phyloP scores from a whole-genome alignment of 2,113 vertebrate species.

The Oreochromis spilurus region DNA sequence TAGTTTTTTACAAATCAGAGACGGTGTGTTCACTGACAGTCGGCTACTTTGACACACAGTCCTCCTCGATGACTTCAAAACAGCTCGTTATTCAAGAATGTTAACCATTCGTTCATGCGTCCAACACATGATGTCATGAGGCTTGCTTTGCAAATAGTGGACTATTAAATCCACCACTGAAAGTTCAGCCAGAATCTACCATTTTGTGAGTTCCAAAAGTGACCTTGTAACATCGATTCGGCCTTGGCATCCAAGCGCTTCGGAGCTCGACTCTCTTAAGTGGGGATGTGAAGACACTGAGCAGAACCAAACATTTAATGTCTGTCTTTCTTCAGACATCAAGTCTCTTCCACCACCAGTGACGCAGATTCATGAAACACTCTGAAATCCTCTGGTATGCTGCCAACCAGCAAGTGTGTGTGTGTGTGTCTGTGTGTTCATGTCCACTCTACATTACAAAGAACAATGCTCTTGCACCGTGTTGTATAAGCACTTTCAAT shows the following conservation, averaged over 20 bases:
- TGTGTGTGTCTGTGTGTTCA: not conserved
- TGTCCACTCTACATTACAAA: not conserved
- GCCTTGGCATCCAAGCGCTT: not conserved
- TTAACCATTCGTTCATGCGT: not conserved
- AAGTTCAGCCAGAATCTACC: conserved; percentile 9
- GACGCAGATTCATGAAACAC: conserved; percentile 40
- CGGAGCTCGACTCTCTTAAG: not conserved
- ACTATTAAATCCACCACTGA: conserved; percentile 15
- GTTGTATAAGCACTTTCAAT: not conserved
- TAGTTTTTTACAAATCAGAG: conserved; percentile 15
- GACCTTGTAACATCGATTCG: not conserved
- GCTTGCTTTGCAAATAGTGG: conserved; percentile 28
- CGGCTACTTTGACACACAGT: not conserved
- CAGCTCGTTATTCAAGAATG: conserved; percentile 46
- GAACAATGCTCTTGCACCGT: not conserved
- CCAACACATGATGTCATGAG: conserved; percentile 46
- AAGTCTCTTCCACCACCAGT: conserved; percentile 22
- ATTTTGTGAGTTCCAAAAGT: conserved; percentile 22
- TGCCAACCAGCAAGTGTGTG: conserved; percentile 2
- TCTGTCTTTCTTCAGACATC: conserved; percentile 41
- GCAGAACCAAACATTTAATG: conserved; percentile 33
- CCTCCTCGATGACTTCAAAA: conserved; percentile 23
- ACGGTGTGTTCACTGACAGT: not conserved
- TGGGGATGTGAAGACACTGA: conserved; percentile 16
- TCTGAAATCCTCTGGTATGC: conserved; percentile 13